Evolutionary conservation across 2,888 invertebrate genomes (phyloP).

Genomic region (Noctua fimbriata): DNA sequence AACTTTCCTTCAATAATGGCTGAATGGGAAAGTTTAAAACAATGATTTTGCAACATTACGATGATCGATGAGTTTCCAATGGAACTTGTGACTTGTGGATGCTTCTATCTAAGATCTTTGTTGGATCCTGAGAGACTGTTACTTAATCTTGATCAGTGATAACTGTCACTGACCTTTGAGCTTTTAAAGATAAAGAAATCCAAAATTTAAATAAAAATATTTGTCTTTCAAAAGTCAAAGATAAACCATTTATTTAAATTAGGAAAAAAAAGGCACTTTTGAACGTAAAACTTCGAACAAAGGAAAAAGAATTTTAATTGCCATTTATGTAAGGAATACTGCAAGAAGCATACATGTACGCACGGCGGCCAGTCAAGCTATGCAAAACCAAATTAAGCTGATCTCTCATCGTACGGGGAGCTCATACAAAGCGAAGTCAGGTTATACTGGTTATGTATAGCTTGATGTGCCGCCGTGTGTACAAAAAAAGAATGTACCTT

Average conservation of each 20-base stretch:
- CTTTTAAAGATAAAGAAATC: neutral
- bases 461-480: too few species aligned
- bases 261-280: neutral
- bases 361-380: too few species aligned
- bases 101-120: conserved; percentile 35
- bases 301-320: neutral
- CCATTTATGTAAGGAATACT: too few species aligned
- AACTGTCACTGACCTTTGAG: conserved; percentile 5
- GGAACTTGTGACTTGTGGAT: conserved; percentile 55
- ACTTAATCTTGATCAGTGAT: conserved; percentile 35
- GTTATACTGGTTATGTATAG: too few species aligned
- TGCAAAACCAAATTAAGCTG: too few species aligned
- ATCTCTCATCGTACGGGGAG: too few species aligned
- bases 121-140: conserved; percentile 32
- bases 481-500: too few species aligned
- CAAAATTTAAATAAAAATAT: neutral
- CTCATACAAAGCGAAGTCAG: too few species aligned
- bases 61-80: conserved; percentile 72
- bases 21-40: conserved; percentile 71
- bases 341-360: too few species aligned
- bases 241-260: too few species aligned
- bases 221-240: too few species aligned
- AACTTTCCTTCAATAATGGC: conserved; percentile 61
- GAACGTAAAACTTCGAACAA: neutral
- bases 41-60: conserved; percentile 74